phyloP scores from a whole-genome alignment of 2,113 vertebrate species.

The Etia nguti region DNA sequence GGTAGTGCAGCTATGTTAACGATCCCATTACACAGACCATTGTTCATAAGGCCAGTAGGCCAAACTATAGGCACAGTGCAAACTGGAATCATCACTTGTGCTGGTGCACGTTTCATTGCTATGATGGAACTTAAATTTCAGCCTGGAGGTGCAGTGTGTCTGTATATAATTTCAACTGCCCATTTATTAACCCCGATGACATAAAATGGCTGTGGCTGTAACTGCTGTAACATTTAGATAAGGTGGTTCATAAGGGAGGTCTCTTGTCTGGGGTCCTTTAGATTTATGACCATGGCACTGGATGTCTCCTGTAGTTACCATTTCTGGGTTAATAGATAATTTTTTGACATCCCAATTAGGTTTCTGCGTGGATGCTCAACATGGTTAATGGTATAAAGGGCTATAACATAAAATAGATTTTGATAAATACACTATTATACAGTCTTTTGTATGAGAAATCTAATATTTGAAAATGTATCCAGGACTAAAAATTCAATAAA shows the following conservation, averaged over 20 bases:
- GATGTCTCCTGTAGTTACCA: neutral
- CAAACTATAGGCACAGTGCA: neutral
- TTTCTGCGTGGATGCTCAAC: neutral
- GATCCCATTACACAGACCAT: neutral
- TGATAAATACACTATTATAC: neutral
- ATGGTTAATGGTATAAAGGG: neutral
- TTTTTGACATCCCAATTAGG: neutral
- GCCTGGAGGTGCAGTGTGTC: neutral
- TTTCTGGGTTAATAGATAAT: constrained; percentile 7
- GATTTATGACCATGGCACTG: constrained; percentile 7
- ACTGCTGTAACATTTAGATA: constrained; percentile 19
- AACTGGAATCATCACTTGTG: neutral
- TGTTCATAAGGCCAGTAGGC: neutral
- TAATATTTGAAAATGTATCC: neutral
- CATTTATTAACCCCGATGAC: constrained; percentile 5
- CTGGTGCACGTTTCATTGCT: neutral
- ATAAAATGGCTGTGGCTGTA: neutral
- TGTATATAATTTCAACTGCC: neutral
- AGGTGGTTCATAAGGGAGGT: neutral
- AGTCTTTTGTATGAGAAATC: neutral
- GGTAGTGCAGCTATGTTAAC: neutral
- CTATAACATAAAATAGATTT: neutral
- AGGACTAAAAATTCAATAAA: neutral
- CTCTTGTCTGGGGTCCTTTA: neutral
- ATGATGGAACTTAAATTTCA: neutral